These are phyloP conservation scores for Zaprionus kolodkinae DNA, from an alignment of 1,140 invertebrate genomes.

Conservation along the genomic window DNA sequence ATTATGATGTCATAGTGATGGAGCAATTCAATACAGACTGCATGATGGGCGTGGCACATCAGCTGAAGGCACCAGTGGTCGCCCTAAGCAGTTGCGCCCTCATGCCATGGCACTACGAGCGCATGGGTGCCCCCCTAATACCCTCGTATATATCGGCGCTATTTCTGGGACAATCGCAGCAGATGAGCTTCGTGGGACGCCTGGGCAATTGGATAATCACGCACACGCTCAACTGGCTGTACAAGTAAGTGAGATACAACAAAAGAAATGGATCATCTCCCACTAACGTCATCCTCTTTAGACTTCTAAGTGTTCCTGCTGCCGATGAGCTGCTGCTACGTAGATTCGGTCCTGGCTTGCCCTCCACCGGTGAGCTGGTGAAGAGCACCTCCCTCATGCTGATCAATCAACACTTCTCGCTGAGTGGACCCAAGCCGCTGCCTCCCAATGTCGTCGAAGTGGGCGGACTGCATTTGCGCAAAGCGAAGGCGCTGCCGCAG, in stretches of 20 bases:
- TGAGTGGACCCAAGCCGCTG: slow-evolving; percentile 86
- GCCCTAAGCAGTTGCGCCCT: slow-evolving; percentile 85
- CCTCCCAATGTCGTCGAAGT: slow-evolving; percentile 88
- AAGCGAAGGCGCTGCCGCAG: slow-evolving; percentile 85
- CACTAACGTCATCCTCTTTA: neutral
- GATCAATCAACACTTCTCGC: slow-evolving; percentile 87
- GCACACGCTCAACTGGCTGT: slow-evolving; percentile 67
- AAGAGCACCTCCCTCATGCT: slow-evolving; percentile 87
- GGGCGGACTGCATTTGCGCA: slow-evolving; percentile 87
- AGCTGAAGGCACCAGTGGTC: slow-evolving; percentile 87
- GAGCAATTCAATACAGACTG: slow-evolving; percentile 90
- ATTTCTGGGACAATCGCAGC: slow-evolving; percentile 85
- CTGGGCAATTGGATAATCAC: slow-evolving; percentile 82
- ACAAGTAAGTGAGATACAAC: slow-evolving; percentile 52
- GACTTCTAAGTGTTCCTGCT: slow-evolving; percentile 46
- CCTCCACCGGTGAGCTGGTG: slow-evolving; percentile 86
- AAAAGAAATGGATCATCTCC: neutral
- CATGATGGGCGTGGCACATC: slow-evolving; percentile 86
- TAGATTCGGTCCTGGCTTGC: slow-evolving; percentile 85
- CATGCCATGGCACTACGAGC: slow-evolving; percentile 86
- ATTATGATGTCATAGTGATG: slow-evolving; percentile 88
- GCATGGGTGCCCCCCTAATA: slow-evolving; percentile 86
- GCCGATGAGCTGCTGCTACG: slow-evolving; percentile 58
- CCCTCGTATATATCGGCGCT: slow-evolving; percentile 86
- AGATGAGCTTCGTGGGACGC: slow-evolving; percentile 85